A percentile compares a stretch with the other conserved stretches of the same genome.
These are phyloP conservation scores for Galerucella pusilla DNA, from an alignment of 2,888 invertebrate species.

Conservation along the genomic window DNA sequence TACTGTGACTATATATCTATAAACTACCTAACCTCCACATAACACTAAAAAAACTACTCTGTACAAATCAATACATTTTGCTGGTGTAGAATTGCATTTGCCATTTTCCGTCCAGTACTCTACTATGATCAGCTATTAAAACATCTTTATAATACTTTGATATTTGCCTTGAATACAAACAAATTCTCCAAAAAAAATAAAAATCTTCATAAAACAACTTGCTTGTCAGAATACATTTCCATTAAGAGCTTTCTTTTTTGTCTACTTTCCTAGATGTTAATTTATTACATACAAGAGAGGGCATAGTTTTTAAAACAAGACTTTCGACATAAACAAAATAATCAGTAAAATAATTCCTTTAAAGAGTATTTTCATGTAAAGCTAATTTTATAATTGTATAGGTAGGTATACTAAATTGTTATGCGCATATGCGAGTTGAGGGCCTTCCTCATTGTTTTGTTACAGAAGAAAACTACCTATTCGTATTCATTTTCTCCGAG, in stretches of 20 bases:
- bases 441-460: slow-evolving; percentile 18
- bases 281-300: background rate
- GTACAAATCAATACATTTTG: slow-evolving; percentile 30
- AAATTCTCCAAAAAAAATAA: background rate
- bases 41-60: slow-evolving; percentile 21
- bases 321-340: background rate
- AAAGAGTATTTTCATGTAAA: background rate
- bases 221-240: background rate
- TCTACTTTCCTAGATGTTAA: background rate
- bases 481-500: background rate
- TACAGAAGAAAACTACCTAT: background rate
- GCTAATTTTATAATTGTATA: background rate
- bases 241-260: background rate
- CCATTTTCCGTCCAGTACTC: slow-evolving; percentile 14
- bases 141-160: background rate
- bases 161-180: background rate
- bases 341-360: background rate
- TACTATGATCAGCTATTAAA: background rate
- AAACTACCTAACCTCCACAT: slow-evolving; percentile 20
- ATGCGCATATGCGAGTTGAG: slow-evolving; percentile 1
- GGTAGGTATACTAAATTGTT: background rate
- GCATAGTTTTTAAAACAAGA: background rate
- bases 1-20: slow-evolving; percentile 21
- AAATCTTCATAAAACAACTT: background rate
- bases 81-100: slow-evolving; percentile 22